These are phyloP conservation scores for Diachasmimorpha longicaudata DNA, from an alignment of 1,140 invertebrate species.

Conservation along the genomic window DNA sequence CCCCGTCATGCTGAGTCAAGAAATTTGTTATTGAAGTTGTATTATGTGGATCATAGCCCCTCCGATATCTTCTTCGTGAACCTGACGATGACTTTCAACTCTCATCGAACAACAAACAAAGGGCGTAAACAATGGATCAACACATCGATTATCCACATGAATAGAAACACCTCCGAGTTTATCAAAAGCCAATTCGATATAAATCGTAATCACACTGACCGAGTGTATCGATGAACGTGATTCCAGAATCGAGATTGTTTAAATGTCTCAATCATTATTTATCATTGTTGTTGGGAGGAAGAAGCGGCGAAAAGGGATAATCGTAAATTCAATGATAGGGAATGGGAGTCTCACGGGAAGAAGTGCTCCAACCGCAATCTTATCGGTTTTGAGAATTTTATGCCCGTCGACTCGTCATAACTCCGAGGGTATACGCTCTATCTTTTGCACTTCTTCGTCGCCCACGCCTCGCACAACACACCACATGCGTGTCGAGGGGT, in stretches of 20 bases:
- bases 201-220: background rate
- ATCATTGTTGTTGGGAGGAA: background rate
- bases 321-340: background rate
- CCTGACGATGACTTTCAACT: background rate
- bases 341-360: background rate
- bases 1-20: background rate
- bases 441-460: constrained; percentile 1
- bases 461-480: background rate
- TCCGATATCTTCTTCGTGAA: background rate
- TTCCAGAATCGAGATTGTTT: background rate
- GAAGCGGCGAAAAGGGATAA: background rate
- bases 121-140: background rate
- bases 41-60: background rate
- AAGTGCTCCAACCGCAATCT: background rate
- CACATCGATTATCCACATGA: background rate
- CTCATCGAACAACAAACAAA: background rate
- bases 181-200: background rate
- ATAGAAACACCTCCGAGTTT: background rate
- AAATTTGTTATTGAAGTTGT: background rate
- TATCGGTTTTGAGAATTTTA: background rate
- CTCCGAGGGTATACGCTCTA: background rate
- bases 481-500: background rate
- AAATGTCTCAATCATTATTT: constrained; percentile 8
- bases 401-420: constrained; percentile 1
- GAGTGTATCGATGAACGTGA: background rate